These are phyloP conservation scores for Otolemur garnettii DNA, from an alignment of 2,113 vertebrate genomes.

Conservation along the genomic window DNA sequence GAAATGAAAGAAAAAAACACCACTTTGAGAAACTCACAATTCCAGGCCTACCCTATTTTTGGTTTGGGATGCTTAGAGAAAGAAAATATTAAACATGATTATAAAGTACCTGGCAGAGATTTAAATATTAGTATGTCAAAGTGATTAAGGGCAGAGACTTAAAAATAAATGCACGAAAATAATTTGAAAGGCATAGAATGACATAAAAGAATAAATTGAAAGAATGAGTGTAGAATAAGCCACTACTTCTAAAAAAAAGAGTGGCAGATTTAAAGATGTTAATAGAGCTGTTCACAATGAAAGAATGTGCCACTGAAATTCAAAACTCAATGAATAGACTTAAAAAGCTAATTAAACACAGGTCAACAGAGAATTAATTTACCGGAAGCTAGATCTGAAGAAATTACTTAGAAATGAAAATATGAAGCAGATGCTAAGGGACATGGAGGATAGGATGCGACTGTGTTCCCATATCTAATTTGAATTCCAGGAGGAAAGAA, in stretches of 20 bases:
- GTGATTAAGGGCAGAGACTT: neutral
- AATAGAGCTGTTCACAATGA: neutral
- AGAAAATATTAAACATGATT: neutral
- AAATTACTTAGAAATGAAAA: neutral
- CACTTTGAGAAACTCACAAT: neutral
- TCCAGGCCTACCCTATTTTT: neutral
- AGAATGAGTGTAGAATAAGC: neutral
- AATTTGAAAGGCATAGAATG: neutral
- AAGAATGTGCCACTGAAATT: neutral
- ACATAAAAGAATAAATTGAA: neutral
- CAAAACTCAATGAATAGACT: neutral
- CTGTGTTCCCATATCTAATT: neutral
- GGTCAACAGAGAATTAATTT: slow-evolving; percentile 43
- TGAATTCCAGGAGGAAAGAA: neutral
- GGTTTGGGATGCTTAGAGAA: neutral
- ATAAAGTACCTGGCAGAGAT: neutral
- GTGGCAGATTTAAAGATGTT: neutral
- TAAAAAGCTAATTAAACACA: slow-evolving; percentile 6
- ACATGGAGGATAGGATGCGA: neutral
- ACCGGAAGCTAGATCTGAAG: neutral
- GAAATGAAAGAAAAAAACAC: neutral
- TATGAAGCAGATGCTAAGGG: neutral
- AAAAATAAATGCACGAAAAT: neutral
- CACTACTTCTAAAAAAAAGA: neutral
- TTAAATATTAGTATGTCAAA: neutral